Evolutionary conservation across 2,797 vertebrate species (phyloP).

Genomic region (Alfaro cultratus): DNA sequence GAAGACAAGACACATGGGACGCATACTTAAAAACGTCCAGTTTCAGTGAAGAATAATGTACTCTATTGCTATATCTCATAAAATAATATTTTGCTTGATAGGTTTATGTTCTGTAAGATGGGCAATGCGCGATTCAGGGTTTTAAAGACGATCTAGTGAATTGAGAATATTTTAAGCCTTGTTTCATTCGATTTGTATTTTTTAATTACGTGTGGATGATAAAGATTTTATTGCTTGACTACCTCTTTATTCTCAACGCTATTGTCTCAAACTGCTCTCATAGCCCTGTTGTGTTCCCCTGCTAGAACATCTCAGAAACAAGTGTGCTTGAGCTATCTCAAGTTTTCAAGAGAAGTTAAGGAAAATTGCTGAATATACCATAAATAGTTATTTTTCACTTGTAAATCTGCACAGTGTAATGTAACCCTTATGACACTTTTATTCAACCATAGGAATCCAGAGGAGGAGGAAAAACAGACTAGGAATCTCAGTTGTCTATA

Average conservation of each 20-base stretch:
- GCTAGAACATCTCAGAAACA: slow-evolving; percentile 14
- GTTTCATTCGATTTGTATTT: background rate
- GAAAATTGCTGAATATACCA: slow-evolving; percentile 11
- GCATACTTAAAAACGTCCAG: background rate
- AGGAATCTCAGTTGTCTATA: slow-evolving; percentile 29
- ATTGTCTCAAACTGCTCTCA: background rate
- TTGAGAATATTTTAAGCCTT: background rate
- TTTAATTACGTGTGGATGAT: background rate
- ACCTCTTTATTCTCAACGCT: background rate
- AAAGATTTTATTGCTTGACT: background rate
- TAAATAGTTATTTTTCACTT: background rate
- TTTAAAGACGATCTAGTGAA: background rate
- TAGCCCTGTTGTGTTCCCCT: slow-evolving; percentile 7
- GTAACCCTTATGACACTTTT: background rate
- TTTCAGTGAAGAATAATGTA: background rate
- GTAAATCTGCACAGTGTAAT: slow-evolving; percentile 1
- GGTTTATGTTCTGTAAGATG: background rate
- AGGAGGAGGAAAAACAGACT: slow-evolving; percentile 6
- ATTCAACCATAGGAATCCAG: slow-evolving; percentile 1
- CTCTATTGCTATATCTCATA: background rate
- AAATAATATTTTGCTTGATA: background rate
- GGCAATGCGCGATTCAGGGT: background rate
- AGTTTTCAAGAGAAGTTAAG: slow-evolving; percentile 26
- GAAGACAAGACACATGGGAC: background rate
- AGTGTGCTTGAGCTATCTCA: slow-evolving; percentile 41